Percentiles rank a stretch among this genome's conserved stretches.
phyloP scores from a whole-genome alignment of 1,140 invertebrate species.

The Zaprionus kolodkinae region DNA sequence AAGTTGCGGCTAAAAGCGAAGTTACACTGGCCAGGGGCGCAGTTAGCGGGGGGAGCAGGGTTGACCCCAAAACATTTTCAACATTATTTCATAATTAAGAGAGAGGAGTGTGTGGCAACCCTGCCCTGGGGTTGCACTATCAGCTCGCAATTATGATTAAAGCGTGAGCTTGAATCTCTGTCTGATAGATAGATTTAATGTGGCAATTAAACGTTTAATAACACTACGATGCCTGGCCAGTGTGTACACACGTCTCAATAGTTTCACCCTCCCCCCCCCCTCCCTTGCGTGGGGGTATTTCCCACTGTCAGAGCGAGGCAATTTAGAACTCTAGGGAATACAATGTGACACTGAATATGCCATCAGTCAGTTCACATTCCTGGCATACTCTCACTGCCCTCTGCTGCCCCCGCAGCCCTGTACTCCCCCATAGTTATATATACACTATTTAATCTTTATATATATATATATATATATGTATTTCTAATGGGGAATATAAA shows the following conservation, averaged over 20 bases:
- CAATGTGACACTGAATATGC: slow-evolving; percentile 2
- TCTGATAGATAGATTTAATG: slow-evolving; percentile 56
- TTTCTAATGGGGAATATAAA: slow-evolving; percentile 25
- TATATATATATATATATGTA: not conserved
- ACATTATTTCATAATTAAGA: slow-evolving; percentile 57
- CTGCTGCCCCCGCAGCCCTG: too few relatives aligned
- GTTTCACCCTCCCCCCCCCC: too few relatives aligned
- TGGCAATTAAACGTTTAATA: slow-evolving; percentile 75
- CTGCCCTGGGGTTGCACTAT: slow-evolving; percentile 34
- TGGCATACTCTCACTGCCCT: not conserved
- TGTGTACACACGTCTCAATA: slow-evolving; percentile 1
- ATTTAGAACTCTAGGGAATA: slow-evolving; percentile 6
- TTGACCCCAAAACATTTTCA: slow-evolving; percentile 28
- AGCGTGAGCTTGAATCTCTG: not conserved
- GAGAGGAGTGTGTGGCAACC: not conserved
- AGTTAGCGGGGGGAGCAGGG: not conserved
- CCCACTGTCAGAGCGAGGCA: not conserved
- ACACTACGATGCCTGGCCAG: not conserved
- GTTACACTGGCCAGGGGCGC: not conserved
- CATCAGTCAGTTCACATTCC: not conserved
- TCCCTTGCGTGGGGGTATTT: not conserved
- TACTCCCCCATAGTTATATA: not conserved
- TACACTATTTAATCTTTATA: not conserved
- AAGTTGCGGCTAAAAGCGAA: slow-evolving; percentile 33
- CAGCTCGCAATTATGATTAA: slow-evolving; percentile 71